Conservation (phyloP, 1,140 invertebrate genomes). For the Atopsyche davidsoni region DNA sequence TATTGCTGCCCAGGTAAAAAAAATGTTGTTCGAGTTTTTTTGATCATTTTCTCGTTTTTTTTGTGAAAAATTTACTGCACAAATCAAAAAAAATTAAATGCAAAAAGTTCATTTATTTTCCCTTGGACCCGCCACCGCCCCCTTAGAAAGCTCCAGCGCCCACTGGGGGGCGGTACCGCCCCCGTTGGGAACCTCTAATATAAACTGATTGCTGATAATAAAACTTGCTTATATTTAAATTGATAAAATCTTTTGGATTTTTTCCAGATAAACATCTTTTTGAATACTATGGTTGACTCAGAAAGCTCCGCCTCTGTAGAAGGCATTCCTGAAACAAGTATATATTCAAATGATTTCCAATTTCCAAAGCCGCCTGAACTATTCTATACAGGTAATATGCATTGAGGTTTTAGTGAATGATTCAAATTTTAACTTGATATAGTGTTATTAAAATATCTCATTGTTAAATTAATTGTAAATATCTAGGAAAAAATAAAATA, state of each 20-base stretch:
- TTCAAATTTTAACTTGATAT: not conserved
- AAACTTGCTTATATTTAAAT: not conserved
- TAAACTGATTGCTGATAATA: not conserved
- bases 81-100: not conserved
- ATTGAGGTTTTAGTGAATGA: not conserved
- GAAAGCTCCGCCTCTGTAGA: slow-evolving; percentile 11
- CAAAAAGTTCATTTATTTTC: no score
- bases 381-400: slow-evolving; percentile 4
- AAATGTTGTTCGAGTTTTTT: not conserved
- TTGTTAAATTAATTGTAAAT: not conserved
- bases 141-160: not conserved
- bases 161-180: no score
- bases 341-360: slow-evolving; percentile 12
- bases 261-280: not conserved
- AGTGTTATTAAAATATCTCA: not conserved
- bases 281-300: slow-evolving; percentile 20
- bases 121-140: no score
- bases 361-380: slow-evolving; percentile 24
- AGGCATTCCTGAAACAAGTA: slow-evolving; percentile 8
- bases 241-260: not conserved
- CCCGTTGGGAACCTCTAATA: no score
- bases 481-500: not conserved
- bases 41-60: not conserved
- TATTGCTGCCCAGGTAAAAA: no score
- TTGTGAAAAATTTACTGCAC: not conserved